phyloP scores from a whole-genome alignment of 2,113 vertebrate species.

The Neomonachus schauinslandi region DNA sequence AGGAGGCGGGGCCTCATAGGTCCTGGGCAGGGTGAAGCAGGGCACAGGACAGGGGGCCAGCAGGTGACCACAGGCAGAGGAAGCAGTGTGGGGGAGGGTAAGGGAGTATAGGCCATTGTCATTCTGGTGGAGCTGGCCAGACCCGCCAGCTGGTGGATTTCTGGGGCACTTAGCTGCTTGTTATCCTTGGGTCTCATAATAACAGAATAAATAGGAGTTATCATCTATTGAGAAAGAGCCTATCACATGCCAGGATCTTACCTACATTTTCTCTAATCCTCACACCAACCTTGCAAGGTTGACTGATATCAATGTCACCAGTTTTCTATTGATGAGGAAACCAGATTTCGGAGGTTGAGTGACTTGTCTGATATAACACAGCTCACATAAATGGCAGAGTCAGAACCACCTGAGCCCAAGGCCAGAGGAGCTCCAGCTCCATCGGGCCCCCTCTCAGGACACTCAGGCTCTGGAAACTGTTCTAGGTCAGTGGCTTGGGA shows the following conservation, averaged over 20 bases:
- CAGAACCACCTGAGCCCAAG: neutral
- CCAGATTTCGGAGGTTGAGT: neutral
- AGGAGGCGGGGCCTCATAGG: neutral
- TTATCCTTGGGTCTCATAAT: constrained; percentile 11
- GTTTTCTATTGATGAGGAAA: neutral
- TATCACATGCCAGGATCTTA: neutral
- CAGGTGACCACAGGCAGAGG: neutral
- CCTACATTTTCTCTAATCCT: constrained; percentile 25
- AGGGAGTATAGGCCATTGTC: neutral
- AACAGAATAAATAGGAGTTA: neutral
- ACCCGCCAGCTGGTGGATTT: neutral
- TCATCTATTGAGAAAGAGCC: neutral
- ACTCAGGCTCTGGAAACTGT: neutral
- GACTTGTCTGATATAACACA: neutral
- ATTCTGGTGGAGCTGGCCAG: neutral
- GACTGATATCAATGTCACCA: neutral
- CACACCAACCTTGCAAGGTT: neutral
- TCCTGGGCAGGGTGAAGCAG: neutral
- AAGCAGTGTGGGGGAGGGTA: too few species aligned
- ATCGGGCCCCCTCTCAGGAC: neutral
- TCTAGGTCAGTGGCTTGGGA: neutral
- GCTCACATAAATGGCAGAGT: neutral
- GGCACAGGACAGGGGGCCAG: neutral
- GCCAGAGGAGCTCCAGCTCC: neutral
- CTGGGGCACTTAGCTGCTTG: neutral